Evolutionary conservation across 2,797 vertebrate species (phyloP).

Genomic region (Crenichthys baileyi): DNA sequence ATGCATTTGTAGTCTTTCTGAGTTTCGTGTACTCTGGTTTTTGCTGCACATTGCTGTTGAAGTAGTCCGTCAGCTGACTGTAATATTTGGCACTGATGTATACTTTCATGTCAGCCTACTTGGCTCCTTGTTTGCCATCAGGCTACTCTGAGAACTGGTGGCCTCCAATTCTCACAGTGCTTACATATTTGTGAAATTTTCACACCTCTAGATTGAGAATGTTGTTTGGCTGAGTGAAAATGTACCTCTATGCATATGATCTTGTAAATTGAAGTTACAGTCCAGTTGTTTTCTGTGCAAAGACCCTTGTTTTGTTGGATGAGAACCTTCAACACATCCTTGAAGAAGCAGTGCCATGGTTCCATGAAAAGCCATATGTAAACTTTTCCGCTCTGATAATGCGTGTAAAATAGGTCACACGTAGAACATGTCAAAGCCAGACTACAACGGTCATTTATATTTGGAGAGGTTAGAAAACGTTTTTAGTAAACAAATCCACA

Average conservation of each 20-base stretch:
- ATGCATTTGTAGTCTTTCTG: constrained; percentile 21
- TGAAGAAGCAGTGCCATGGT: constrained; percentile 3
- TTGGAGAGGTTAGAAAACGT: constrained; percentile 12
- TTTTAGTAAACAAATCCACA: constrained; percentile 1
- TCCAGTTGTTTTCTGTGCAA: constrained; percentile 1
- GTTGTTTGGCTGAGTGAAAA: constrained; percentile 43
- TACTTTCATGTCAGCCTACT: not conserved
- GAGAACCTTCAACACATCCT: not conserved
- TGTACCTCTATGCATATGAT: constrained; percentile 78
- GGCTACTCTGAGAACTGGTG: not conserved
- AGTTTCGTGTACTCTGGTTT: not conserved
- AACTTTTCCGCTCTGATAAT: not conserved
- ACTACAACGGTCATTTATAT: not conserved
- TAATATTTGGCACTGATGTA: not conserved
- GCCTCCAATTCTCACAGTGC: not conserved
- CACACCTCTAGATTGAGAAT: constrained; percentile 44
- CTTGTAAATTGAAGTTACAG: constrained; percentile 28
- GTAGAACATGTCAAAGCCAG: not conserved
- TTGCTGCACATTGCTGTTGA: constrained; percentile 8
- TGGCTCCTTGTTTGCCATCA: not conserved
- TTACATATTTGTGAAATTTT: constrained; percentile 9
- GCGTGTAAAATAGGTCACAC: constrained; percentile 10
- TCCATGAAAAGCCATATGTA: constrained; percentile 29
- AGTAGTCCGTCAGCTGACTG: not conserved
- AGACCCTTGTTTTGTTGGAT: not conserved